phyloP scores from a whole-genome alignment of 2,113 vertebrate species.

The Ceyx margarethae region DNA sequence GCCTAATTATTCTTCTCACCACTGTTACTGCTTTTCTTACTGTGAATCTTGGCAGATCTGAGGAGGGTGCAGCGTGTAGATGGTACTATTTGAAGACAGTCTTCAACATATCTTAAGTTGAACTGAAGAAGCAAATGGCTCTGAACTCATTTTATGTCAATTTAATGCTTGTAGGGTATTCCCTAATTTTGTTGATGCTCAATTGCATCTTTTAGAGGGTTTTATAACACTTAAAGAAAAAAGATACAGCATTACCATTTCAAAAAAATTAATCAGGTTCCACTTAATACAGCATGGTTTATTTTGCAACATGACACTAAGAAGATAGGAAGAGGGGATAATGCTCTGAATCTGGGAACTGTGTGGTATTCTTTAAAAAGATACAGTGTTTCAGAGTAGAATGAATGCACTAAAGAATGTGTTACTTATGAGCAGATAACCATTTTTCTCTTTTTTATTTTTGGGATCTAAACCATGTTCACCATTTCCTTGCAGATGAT shows the following conservation, averaged over 20 bases:
- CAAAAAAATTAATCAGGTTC: not conserved
- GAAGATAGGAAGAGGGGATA: not conserved
- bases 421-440: slow-evolving; percentile 12
- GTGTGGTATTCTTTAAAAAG: not conserved
- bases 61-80: not conserved
- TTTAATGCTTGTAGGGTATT: slow-evolving; percentile 28
- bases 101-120: not conserved
- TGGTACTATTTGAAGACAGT: not conserved
- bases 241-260: not conserved
- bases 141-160: not conserved
- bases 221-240: not conserved
- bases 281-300: not conserved
- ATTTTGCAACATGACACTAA: not conserved
- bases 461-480: not conserved
- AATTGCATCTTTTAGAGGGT: slow-evolving; percentile 15
- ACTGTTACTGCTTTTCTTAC: not conserved
- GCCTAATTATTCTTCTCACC: not conserved
- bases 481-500: not conserved
- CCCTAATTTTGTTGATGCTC: not conserved
- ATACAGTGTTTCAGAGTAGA: not conserved
- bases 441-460: slow-evolving; percentile 7
- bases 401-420: slow-evolving; percentile 7
- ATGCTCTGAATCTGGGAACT: not conserved
- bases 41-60: not conserved
- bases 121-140: not conserved